Conservation (phyloP, 2,797 vertebrate species). For the Urophycis tenuis region DNA sequence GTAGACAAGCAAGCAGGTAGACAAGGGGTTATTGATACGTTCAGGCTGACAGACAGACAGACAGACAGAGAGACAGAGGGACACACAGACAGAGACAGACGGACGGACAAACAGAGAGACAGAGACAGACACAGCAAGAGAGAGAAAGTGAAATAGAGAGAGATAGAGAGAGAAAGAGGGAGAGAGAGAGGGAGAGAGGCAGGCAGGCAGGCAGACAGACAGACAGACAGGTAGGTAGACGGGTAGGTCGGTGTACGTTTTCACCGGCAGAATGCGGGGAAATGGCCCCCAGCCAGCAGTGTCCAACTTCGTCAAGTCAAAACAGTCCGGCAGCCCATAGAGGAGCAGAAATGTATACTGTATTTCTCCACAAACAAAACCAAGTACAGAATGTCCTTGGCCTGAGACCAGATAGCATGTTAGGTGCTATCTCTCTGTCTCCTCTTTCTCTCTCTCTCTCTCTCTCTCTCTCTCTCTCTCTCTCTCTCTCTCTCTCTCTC, state of each 20-base stretch:
- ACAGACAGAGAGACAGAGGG: conserved; percentile 7
- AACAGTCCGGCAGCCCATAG: conserved; percentile 30
- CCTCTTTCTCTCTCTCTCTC: conserved; percentile 11
- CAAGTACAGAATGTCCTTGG: no score
- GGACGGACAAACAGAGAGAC: not conserved
- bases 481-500: not conserved
- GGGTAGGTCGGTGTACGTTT: not conserved
- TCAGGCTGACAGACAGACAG: not conserved
- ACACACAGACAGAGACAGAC: conserved; percentile 11
- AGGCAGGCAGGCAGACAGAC: not conserved
- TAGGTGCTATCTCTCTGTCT: not conserved
- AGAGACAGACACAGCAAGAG: conserved; percentile 25
- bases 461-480: conserved; percentile 7
- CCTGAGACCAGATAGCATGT: not conserved
- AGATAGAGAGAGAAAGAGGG: conserved; percentile 8
- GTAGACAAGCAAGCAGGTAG: conserved; percentile 30
- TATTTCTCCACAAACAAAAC: conserved; percentile 46
- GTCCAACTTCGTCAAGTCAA: no score
- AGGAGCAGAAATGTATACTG: conserved; percentile 56
- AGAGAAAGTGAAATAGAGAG: conserved; percentile 44
- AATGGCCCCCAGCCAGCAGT: no score
- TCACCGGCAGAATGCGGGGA: no score
- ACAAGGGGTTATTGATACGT: not conserved
- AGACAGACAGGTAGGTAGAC: conserved; percentile 50
- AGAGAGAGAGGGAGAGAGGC: conserved; percentile 18